Evolutionary conservation across 2,797 vertebrate species (phyloP).

Genomic region (Schizopygopsis pylzovi): DNA sequence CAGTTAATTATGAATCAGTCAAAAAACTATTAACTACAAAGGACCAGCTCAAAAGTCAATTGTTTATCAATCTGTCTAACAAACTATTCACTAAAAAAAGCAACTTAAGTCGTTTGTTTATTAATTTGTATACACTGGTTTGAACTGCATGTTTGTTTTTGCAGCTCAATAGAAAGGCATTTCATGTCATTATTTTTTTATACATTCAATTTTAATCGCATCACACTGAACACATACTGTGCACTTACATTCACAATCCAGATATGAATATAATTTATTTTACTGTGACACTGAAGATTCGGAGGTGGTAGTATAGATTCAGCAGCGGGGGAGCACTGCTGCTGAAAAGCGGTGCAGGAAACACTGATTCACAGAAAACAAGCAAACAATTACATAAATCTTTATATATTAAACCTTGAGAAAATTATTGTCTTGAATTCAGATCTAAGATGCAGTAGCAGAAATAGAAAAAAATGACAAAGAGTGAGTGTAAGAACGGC

Average conservation of each 20-base stretch:
- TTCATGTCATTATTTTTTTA: background rate
- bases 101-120: background rate
- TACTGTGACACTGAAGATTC: background rate
- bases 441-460: background rate
- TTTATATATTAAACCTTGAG: constrained; percentile 5
- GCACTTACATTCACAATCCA: background rate
- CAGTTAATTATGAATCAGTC: background rate
- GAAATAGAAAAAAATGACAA: background rate
- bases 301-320: background rate
- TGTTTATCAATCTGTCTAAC: background rate
- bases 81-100: background rate
- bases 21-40: background rate
- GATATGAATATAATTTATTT: background rate
- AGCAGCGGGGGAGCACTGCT: background rate
- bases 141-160: background rate
- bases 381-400: constrained; percentile 19
- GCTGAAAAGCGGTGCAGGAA: background rate
- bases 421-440: background rate
- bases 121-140: background rate
- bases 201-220: background rate
- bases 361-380: background rate
- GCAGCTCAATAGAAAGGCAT: background rate
- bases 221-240: background rate
- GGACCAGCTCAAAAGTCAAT: background rate
- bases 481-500: background rate